A percentile compares a stretch with the other conserved stretches of the same genome.
Conservation (phyloP, 2,888 invertebrate species). For the Galerucella calmariensis region DNA sequence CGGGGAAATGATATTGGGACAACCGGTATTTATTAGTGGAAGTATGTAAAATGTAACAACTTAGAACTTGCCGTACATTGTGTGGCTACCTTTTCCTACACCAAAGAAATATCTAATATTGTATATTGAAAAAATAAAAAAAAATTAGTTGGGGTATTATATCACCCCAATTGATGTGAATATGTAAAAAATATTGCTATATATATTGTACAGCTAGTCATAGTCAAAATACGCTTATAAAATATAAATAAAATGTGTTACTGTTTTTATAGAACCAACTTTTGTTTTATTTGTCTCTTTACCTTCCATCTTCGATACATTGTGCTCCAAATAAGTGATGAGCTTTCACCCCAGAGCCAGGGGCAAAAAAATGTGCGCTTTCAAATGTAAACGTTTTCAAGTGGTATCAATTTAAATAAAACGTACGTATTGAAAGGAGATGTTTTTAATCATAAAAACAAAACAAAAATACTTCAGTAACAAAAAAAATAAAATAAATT, state of each 20-base stretch:
- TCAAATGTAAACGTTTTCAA: too few species aligned
- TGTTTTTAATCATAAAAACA: too few species aligned
- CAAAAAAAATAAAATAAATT: too few species aligned
- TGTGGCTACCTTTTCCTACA: constrained; percentile 62
- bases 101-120: constrained; percentile 65
- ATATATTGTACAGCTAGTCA: constrained; percentile 67
- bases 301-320: neutral
- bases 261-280: constrained; percentile 66
- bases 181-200: constrained; percentile 64
- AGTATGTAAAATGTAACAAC: constrained; percentile 3
- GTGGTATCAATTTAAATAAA: too few species aligned
- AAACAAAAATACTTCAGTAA: too few species aligned
- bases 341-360: too few species aligned
- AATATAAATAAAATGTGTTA: constrained; percentile 66
- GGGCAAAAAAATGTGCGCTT: too few species aligned
- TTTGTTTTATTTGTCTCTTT: constrained; percentile 58
- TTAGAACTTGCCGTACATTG: constrained; percentile 9
- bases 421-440: too few species aligned
- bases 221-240: constrained; percentile 67
- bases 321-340: neutral
- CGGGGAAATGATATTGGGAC: too few species aligned
- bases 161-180: constrained; percentile 57
- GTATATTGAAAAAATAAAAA: constrained; percentile 59
- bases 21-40: too few species aligned
- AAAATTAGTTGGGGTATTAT: constrained; percentile 50